Conservation (phyloP, 35 echinoderm and acorn worm genomes). For the Diadema setosum region DNA sequence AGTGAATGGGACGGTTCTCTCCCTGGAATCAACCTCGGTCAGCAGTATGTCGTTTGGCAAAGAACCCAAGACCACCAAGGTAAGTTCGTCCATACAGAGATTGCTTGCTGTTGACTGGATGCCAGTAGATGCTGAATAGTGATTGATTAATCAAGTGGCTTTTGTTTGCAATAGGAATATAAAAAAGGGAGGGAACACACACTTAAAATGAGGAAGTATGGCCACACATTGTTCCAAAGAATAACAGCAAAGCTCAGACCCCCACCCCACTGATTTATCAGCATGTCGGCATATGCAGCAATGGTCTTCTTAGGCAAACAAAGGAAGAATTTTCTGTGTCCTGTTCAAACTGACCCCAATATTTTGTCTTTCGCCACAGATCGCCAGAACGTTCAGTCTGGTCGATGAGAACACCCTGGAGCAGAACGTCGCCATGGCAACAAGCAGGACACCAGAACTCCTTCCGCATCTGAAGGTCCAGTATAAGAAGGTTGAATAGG, state of each 20-base stretch:
- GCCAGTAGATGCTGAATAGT: too few species aligned
- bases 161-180: too few species aligned
- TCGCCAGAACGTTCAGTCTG: background rate
- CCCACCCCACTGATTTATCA: too few species aligned
- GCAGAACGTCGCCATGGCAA: constrained; percentile 33
- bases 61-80: background rate
- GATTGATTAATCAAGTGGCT: too few species aligned
- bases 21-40: background rate
- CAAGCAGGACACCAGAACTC: constrained; percentile 6
- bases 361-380: background rate
- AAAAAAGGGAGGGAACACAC: too few species aligned
- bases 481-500: constrained; percentile 53
- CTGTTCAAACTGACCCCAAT: too few species aligned
- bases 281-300: too few species aligned
- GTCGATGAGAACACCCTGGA: background rate
- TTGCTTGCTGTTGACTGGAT: background rate
- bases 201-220: too few species aligned
- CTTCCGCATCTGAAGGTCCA: constrained; percentile 2
- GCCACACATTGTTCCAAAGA: too few species aligned
- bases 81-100: background rate
- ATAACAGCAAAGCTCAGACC: too few species aligned
- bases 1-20: background rate
- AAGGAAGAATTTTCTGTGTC: too few species aligned
- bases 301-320: too few species aligned
- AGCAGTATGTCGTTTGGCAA: background rate